Evolutionary conservation across 2,113 vertebrate genomes (phyloP).

Genomic region (Microcebus lehilahytsara): DNA sequence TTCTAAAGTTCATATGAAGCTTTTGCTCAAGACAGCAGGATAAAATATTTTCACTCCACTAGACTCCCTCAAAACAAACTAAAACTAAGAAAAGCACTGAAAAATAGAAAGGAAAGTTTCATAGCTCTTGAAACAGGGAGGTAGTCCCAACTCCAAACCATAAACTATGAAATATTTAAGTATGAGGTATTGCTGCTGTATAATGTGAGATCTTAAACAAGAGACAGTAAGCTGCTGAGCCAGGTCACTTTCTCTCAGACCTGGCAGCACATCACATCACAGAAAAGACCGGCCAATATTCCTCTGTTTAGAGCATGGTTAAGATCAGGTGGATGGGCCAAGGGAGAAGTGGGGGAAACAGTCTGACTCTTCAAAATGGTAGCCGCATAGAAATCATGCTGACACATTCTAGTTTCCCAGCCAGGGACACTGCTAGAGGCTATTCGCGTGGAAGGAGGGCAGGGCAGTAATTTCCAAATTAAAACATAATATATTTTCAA

Average conservation of each 20-base stretch:
- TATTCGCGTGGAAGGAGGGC: neutral
- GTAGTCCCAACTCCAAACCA: neutral
- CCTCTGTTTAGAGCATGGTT: neutral
- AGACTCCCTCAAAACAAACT: neutral
- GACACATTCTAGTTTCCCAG: neutral
- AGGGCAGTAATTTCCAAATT: neutral
- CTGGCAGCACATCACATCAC: neutral
- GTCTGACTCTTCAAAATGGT: neutral
- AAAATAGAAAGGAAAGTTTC: neutral
- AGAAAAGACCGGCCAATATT: neutral
- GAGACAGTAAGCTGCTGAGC: neutral
- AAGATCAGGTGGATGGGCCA: neutral
- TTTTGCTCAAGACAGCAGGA: neutral
- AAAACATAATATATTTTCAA: neutral
- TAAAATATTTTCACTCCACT: neutral
- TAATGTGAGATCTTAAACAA: neutral
- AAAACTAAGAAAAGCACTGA: neutral
- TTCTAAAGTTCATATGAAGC: neutral
- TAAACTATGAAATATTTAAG: slow-evolving; percentile 30
- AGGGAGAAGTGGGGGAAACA: neutral
- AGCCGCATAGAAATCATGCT: neutral
- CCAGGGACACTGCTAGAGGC: neutral
- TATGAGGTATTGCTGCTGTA: neutral
- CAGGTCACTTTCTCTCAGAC: neutral
- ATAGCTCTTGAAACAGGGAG: neutral